A percentile compares a stretch with the other conserved stretches of the same genome.
These are phyloP conservation scores for Amphiprion clarkii DNA, from an alignment of 2,797 vertebrate species.

Conservation along the genomic window DNA sequence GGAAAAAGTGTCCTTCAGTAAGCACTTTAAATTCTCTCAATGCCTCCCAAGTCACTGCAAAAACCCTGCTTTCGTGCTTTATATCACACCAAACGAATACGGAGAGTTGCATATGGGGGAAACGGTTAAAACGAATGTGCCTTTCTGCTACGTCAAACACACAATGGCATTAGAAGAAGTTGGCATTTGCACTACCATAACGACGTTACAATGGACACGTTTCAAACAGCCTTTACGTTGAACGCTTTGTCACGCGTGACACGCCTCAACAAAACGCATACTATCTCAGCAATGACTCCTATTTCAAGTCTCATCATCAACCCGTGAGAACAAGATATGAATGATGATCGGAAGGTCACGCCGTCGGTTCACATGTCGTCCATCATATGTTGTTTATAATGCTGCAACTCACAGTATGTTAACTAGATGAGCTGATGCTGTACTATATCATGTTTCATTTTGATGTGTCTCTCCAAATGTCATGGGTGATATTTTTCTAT, in stretches of 20 bases:
- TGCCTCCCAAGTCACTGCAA: conserved; percentile 54
- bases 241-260: conserved; percentile 46
- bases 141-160: conserved; percentile 76
- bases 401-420: conserved; percentile 64
- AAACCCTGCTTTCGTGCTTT: conserved; percentile 52
- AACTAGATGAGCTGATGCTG: conserved; percentile 62
- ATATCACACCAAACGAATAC: conserved; percentile 57
- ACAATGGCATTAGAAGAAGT: conserved; percentile 66
- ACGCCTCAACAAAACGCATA: conserved; percentile 59
- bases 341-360: conserved; percentile 41
- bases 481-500: conserved; percentile 72
- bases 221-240: conserved; percentile 53
- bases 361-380: conserved; percentile 28
- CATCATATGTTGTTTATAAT: conserved; percentile 58
- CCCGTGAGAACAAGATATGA: conserved; percentile 44
- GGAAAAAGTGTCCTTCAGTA: conserved; percentile 71
- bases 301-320: conserved; percentile 64
- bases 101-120: conserved; percentile 32
- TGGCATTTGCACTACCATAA: conserved; percentile 79
- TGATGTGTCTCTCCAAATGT: conserved; percentile 69
- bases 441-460: conserved; percentile 70
- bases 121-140: conserved; percentile 74
- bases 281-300: conserved; percentile 55
- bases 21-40: conserved; percentile 68
- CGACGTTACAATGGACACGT: conserved; percentile 57